Evolutionary conservation across 2,797 vertebrate species (phyloP).

Genomic region (Lacerta agilis): DNA sequence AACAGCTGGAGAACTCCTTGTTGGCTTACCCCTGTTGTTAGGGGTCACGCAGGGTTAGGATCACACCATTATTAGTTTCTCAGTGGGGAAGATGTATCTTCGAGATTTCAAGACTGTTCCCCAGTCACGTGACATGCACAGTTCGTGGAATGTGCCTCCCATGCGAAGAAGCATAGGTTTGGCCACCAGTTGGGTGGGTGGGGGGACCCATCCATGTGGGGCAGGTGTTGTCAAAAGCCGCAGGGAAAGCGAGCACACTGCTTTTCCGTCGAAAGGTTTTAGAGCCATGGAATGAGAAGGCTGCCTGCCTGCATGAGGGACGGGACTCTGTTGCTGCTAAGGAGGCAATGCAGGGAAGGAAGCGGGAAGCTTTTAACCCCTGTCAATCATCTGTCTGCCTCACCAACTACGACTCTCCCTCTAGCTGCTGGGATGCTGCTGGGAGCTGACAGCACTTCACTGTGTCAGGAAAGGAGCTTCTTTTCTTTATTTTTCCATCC

Average conservation of each 20-base stretch:
- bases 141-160: background rate
- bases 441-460: slow-evolving; percentile 54
- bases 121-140: too few relatives aligned
- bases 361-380: slow-evolving; percentile 70
- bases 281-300: slow-evolving; percentile 39
- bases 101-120: background rate
- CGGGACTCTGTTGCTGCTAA: slow-evolving; percentile 50
- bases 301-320: slow-evolving; percentile 56
- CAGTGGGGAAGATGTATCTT: background rate
- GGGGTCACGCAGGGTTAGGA: background rate
- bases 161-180: too few relatives aligned
- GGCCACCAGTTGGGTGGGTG: background rate
- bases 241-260: slow-evolving; percentile 15
- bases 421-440: slow-evolving; percentile 56
- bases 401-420: slow-evolving; percentile 53
- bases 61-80: background rate
- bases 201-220: slow-evolving; percentile 45
- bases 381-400: slow-evolving; percentile 72
- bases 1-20: too few relatives aligned
- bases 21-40: too few relatives aligned
- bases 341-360: slow-evolving; percentile 59
- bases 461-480: background rate
- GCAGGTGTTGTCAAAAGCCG: slow-evolving; percentile 40
- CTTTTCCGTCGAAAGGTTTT: slow-evolving; percentile 58
- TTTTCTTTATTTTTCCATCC: background rate